Base-by-base conservation (phyloP, 2,888 invertebrate species). In the Drosophila monieri region DNA sequence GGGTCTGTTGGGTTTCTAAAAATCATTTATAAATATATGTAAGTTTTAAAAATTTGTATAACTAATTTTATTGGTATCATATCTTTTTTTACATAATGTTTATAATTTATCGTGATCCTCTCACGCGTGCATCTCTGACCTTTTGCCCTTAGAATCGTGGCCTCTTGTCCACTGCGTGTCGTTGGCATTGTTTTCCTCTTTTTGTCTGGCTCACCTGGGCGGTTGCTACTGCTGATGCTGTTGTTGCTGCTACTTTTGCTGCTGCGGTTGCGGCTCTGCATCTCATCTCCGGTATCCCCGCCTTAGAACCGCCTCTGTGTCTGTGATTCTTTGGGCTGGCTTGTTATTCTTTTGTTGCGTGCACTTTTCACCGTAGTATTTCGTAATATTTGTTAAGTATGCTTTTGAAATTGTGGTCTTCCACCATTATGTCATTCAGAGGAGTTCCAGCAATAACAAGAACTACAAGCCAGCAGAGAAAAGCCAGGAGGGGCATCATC, bases 361-460 rank as follows among this genome's bases (percentile, higher is more conserved):
- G 81, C 81, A 81, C 85, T 81, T 87, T 81, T 81, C 83, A 54
- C 73, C 39, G 76, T 79, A 78, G 81, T 87, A 85, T 87, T 81
- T 85, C 85, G 81, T 87, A 81, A 81, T 81, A 81, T 81, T 81
- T 81, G 81, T 78, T 81, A 81, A 81, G 81, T 81, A 81, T 81
- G 88, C 81, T 81, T 81, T 81, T 81, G 81, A 81, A 81, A 87
- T 81, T 81, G 81, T 87, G 88, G 81, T 81, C 88, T 87, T 81
- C 81, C 88, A 81, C 88, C 81, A 81, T 81, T 87, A 87, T 81
- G 81, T 85, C 81, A 81, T 87, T 78, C 85, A 87, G 83, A 72
- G 83, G 69, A 57, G 57, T 41, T 15, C n/a, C 47, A 48, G 10
- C 47, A 10, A 6, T 27, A 56, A 32, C 37, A 1, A n/a, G 3